These are phyloP conservation scores for Drosophila robusta DNA, from an alignment of 2,888 invertebrate genomes.

Conservation along the genomic window DNA sequence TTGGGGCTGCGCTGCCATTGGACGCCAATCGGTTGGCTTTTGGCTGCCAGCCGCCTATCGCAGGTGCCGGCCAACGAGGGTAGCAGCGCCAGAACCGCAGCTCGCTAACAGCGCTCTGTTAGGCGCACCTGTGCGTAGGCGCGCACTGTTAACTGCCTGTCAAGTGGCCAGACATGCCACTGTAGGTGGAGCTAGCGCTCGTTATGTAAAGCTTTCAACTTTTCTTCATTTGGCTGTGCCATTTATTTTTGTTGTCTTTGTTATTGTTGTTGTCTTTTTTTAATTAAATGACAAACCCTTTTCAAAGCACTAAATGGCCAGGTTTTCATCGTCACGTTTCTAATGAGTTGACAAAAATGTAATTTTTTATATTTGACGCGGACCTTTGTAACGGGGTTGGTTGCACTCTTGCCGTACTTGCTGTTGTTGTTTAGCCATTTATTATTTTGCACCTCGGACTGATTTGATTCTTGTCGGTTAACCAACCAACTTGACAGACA, in stretches of 20 bases:
- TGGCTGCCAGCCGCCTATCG: constrained; percentile 72
- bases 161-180: constrained; percentile 6
- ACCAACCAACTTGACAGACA: constrained; percentile 45
- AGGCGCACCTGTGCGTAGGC: constrained; percentile 69
- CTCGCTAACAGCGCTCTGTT: constrained; percentile 56
- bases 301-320: constrained; percentile 49
- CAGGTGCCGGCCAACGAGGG: constrained; percentile 73
- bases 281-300: constrained; percentile 64
- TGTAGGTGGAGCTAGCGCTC: constrained; percentile 65
- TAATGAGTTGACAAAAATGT: constrained; percentile 68
- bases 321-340: constrained; percentile 50
- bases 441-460: constrained; percentile 56
- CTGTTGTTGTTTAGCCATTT: constrained; percentile 46
- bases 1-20: constrained; percentile 70
- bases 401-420: constrained; percentile 14
- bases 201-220: constrained; percentile 29
- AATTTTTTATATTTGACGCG: constrained; percentile 58
- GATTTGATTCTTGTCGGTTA: constrained; percentile 49
- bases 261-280: constrained; percentile 21
- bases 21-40: constrained; percentile 50
- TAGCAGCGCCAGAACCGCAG: constrained; percentile 38
- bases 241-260: background rate
- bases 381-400: constrained; percentile 24
- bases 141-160: constrained; percentile 48
- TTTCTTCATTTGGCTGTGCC: constrained; percentile 25